Base-by-base conservation (phyloP, 2,888 invertebrate species). In the Lepidonotus clava region DNA sequence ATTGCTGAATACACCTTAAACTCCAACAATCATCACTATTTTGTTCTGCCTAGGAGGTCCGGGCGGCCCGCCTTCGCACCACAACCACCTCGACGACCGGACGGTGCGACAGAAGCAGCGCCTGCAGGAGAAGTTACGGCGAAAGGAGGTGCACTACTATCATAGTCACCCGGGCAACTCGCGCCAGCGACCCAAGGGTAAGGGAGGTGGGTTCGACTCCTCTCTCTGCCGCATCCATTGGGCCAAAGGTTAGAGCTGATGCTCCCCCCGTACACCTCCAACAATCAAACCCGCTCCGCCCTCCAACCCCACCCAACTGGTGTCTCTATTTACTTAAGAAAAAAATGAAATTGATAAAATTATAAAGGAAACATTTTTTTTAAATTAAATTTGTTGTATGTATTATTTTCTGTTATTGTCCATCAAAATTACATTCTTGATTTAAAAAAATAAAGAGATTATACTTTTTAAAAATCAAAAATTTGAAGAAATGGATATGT, bases 41-140 rank as follows among this genome's bases (percentile, higher is more conserved):
- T 6, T 66, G 24, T 24, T 66, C 11, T 8, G 6, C n/a, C 6
- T n/a, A 66, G 66, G 66, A 21, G 80, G 38, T 28, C 24, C 41
- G 4, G 84, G 84, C 2, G 84, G 84, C 18, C 76, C 86, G 34
- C 86, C 66, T 28, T 71, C 53, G 61, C 61, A 71, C 80, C 85
- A 85, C 46, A 24, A 53, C 0, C 84, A 86, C 71, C 46, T 84
- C 11, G 89, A 89, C 76, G 86, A 86, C 40, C 84, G 89, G 24
- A 71, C 86, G 34, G 61, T 71, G 86, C 84, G 87, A 46, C 84
- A 84, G 85, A 88, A 87, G 53, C 80, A 77, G 24, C 76, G 87
- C 41, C 87, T 87, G 32, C 87, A 84, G 71, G 86, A 86, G 34
- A 88, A 87, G 46, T 28, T 80, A 34, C 53, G 38, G 34, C 66